These are phyloP conservation scores for Daubentonia madagascariensis DNA, from an alignment of 2,113 vertebrate genomes.

Conservation along the genomic window DNA sequence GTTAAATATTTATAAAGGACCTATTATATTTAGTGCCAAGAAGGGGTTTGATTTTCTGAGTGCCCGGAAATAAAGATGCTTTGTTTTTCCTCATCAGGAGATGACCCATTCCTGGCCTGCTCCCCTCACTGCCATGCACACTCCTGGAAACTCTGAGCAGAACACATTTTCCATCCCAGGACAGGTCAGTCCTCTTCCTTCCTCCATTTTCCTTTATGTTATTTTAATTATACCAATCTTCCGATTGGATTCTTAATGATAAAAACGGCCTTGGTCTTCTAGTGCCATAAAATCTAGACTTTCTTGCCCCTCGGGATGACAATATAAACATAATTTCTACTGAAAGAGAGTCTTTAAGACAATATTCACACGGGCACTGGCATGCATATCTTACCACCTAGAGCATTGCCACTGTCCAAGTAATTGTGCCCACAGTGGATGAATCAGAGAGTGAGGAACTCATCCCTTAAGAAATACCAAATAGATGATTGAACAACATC, in stretches of 20 bases:
- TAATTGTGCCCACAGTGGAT: not conserved
- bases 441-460: not conserved
- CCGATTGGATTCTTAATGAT: not conserved
- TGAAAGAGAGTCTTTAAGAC: not conserved
- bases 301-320: not conserved
- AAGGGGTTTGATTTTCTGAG: not conserved
- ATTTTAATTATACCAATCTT: not conserved
- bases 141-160: conserved; percentile 91
- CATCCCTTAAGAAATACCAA: not conserved
- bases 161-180: conserved; percentile 90
- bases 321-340: not conserved
- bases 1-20: not conserved
- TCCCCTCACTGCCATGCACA: conserved; percentile 92
- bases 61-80: not conserved
- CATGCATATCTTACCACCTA: not conserved
- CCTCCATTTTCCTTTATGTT: conserved; percentile 58
- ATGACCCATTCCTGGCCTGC: conserved; percentile 95
- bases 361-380: not conserved
- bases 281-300: conserved; percentile 14
- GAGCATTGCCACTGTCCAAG: not conserved
- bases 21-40: not conserved
- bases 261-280: conserved; percentile 23
- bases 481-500: not conserved
- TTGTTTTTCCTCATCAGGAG: conserved; percentile 82
- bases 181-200: conserved; percentile 85